A percentile compares a stretch with the other conserved stretches of the same genome.
Evolutionary conservation across 2,888 invertebrate genomes (phyloP).

Genomic region (Tolmerus cingulatus): DNA sequence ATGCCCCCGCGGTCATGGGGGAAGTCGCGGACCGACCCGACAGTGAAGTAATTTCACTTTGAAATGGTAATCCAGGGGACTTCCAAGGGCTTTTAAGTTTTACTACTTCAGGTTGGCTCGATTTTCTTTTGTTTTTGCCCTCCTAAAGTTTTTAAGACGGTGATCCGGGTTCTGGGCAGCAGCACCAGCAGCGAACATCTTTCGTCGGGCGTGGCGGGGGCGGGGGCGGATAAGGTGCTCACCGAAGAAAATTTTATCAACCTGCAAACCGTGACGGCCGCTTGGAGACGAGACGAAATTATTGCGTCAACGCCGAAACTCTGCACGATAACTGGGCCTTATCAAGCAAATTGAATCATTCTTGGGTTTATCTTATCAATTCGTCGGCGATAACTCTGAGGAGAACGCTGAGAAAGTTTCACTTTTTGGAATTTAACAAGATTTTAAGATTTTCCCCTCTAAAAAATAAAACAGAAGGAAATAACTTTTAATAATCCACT

Average conservation of each 20-base stretch:
- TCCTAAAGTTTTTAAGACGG: neutral
- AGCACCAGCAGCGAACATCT: too few species aligned
- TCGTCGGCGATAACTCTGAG: neutral
- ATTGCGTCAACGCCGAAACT: neutral
- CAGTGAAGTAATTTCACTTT: constrained; percentile 17
- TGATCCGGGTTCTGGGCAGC: neutral
- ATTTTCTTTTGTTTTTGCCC: neutral
- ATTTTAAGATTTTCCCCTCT: neutral
- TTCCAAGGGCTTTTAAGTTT: constrained; percentile 7
- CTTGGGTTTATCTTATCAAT: neutral
- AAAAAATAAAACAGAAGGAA: neutral
- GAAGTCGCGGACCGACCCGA: neutral
- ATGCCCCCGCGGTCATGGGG: neutral
- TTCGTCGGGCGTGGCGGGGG: too few species aligned
- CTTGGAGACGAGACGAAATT: neutral
- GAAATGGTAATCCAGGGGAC: constrained; percentile 23
- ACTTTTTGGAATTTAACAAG: neutral
- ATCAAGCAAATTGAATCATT: neutral
- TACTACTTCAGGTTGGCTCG: neutral
- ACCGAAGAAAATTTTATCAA: neutral
- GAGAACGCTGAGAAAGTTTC: neutral
- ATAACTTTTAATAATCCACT: neutral
- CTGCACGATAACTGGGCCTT: neutral
- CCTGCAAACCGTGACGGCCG: neutral
- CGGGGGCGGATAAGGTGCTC: neutral